Evolutionary conservation across 2,113 vertebrate species (phyloP), one percentile per base, ranked within the genome.

Genomic region (Gnathonemus echidnorhynchus): DNA sequence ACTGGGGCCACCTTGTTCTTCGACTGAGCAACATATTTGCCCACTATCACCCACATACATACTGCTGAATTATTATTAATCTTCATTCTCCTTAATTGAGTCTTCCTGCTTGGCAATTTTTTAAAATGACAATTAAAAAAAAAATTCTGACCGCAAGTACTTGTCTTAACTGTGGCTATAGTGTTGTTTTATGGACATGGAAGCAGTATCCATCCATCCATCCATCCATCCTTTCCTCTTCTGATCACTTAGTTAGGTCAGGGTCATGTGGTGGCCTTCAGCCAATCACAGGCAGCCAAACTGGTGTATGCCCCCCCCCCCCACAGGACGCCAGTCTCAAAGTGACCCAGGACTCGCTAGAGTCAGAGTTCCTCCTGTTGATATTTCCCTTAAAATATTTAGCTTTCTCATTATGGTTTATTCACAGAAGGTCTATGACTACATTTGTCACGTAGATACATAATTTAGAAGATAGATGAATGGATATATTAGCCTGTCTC

Each of bases 1-100:
- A 39, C 31, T 56, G 27, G 39, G 5, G 50, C 27, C 62, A 89
- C 45, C 46, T 35, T 70, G 17, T 31, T 11, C 48, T 52, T 84
- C 17, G n/a, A 49, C 19, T 83, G 3, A 84, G 48, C 50, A 27
- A 53, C 31, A 35, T 35, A 52, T 70, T 89, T 56, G 8, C 88
- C 8, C 42, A 45, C 52, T 19, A 0, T 84, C 39, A 84, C 53
- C 46, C 49, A 42, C 49, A 84, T 84, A 83, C 21, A 49, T 35
- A 4, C 49, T 89, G 13, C 48, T 89, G 70, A 39, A 15, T 45
- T 89, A 56, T 89, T 89, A 45, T 80, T 89, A 89, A 89, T 89
- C 74, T 74, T 84, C 31, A 13, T 83, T 70, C 52, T 24, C 88
- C 35, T 58, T 53, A 83, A 83, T 4, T 42, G 35, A 24, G 39